These are phyloP conservation scores for Parapristionchus giblindavisi DNA, from an alignment of 2,888 invertebrate species.

Conservation along the genomic window DNA sequence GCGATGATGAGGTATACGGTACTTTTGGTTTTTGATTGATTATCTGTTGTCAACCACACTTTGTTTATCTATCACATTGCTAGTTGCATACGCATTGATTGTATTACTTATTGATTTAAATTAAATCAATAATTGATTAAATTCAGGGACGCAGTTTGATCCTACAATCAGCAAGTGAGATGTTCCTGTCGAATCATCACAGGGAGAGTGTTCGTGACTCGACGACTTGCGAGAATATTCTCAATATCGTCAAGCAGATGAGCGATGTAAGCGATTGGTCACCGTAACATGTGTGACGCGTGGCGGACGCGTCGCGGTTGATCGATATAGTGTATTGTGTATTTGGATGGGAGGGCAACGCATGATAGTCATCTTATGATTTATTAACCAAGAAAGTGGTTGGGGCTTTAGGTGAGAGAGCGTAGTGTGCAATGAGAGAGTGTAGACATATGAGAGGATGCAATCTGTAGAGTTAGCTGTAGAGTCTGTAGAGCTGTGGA, in stretches of 20 bases:
- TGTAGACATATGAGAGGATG: no score
- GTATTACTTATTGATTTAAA: not conserved
- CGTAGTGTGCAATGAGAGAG: no score
- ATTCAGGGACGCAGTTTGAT: slow-evolving; percentile 27
- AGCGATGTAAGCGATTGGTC: slow-evolving; percentile 35
- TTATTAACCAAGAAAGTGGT: no score
- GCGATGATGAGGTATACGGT: slow-evolving; percentile 27
- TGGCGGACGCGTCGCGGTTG: no score
- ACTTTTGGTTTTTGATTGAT: not conserved
- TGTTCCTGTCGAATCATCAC: slow-evolving; percentile 33
- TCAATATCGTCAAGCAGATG: slow-evolving; percentile 35
- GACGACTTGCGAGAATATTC: slow-evolving; percentile 20
- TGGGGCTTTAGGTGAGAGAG: no score
- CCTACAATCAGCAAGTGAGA: slow-evolving; percentile 7
- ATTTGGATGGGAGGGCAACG: no score
- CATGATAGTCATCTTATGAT: no score
- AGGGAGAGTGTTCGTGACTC: not conserved
- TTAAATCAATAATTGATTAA: not conserved
- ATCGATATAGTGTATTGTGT: no score
- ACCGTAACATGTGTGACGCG: no score
- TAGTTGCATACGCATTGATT: no score
- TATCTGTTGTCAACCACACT: not conserved
- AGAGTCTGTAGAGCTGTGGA: no score
- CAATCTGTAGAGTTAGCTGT: no score
- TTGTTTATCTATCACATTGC: not conserved